Conservation (phyloP, 2,113 vertebrate genomes). For the Rynchops niger region DNA sequence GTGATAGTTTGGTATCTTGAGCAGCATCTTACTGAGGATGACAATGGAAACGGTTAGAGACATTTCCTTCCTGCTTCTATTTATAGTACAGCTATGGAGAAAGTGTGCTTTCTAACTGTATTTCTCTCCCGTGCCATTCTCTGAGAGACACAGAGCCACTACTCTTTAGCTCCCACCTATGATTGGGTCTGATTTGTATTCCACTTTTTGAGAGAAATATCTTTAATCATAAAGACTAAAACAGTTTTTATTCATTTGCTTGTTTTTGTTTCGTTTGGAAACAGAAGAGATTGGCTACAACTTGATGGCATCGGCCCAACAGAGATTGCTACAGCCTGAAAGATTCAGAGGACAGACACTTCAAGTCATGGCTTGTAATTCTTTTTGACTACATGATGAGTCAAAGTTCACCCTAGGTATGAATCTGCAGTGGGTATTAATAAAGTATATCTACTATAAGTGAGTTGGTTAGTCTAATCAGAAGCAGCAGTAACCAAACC, state of each 20-base stretch:
- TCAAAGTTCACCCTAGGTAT: neutral
- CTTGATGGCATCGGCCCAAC: neutral
- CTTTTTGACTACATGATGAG: neutral
- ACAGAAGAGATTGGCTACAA: neutral
- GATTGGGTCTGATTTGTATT: neutral
- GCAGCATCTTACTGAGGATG: neutral
- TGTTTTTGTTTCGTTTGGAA: neutral
- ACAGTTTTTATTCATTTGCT: neutral
- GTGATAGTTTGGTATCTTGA: neutral
- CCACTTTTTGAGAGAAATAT: neutral
- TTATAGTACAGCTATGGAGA: neutral
- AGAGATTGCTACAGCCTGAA: neutral
- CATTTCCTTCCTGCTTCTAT: neutral
- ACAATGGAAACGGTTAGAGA: neutral
- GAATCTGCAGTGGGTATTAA: neutral
- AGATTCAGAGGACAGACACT: neutral
- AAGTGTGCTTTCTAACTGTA: neutral
- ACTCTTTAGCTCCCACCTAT: neutral
- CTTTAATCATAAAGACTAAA: neutral
- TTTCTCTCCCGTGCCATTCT: neutral
- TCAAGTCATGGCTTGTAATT: neutral
- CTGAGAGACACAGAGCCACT: neutral
- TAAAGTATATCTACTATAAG: neutral
- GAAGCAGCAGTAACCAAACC: neutral
- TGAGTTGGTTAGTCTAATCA: neutral